Percentiles rank a stretch among this genome's conserved stretches.
phyloP scores from a whole-genome alignment of 2,113 vertebrate species.

The Balaeniceps rex region DNA sequence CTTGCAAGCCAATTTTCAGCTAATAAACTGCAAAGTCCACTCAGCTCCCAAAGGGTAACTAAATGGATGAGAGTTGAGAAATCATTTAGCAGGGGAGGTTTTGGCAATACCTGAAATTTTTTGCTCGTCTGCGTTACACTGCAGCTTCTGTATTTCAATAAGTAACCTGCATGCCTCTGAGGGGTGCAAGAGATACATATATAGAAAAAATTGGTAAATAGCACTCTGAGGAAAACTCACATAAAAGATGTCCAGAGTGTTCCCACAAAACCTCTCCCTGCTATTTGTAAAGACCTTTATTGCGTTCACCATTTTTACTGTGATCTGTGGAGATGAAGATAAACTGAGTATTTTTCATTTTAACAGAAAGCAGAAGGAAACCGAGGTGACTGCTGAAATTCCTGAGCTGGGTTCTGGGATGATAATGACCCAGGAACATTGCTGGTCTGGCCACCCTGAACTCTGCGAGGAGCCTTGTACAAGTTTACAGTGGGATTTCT shows the following conservation, averaged over 20 bases:
- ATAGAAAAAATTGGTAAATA: neutral
- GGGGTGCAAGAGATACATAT: neutral
- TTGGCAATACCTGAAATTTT: neutral
- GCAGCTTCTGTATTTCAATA: neutral
- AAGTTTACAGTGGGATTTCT: neutral
- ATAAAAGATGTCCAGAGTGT: neutral
- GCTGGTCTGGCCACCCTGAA: neutral
- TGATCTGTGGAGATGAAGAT: neutral
- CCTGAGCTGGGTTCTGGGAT: neutral
- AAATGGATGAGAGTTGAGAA: neutral
- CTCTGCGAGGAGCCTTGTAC: neutral
- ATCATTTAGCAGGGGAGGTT: neutral
- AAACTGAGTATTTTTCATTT: neutral
- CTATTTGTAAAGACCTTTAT: neutral
- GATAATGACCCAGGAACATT: accelerated
- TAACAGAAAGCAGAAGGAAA: neutral
- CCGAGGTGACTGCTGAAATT: neutral
- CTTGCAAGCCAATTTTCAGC: neutral
- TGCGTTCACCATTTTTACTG: neutral
- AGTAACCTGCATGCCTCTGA: neutral
- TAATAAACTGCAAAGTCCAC: neutral
- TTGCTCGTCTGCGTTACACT: neutral
- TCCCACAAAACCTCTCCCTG: neutral
- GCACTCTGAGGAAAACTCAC: neutral
- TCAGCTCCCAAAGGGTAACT: neutral